Evolutionary conservation across 2,113 vertebrate species (phyloP), one percentile per base, ranked within the genome.

Genomic region (Pontoporia blainvillei): DNA sequence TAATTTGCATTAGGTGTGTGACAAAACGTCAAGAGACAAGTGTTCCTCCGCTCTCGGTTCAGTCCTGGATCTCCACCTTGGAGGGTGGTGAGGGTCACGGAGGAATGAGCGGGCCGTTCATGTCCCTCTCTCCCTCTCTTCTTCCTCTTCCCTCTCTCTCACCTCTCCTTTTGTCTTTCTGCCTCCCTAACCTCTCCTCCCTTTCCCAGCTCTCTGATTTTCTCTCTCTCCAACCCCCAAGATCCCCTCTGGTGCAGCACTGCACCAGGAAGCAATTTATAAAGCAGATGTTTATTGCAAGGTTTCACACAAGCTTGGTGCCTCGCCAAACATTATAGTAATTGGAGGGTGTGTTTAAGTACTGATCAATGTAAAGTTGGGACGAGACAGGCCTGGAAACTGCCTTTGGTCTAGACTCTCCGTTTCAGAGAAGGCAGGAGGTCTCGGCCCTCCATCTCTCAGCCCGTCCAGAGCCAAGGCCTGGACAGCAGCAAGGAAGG

Each of bases 271-370:
- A 44, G 91, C 96, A 95, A 90, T 97, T 97, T 97, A 94, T 96
- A 97, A 97, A 96, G 91, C 97, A 97, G 96, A 91, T 98, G 97
- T 97, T 97, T 96, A 89, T 89, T 91, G 90, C 84, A 34, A 96
- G 95, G 90, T 96, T 96, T 96, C 93, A 67, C 92, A 34, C 1
- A 20, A 54, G 84, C 94, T 92, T 95, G 88, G 97, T 96, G 97
- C 82, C 78, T 95, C 23, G 61, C 96, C 97, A 97, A 97, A 97
- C 78, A 17, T 81, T 93, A 95, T 84, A 89, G 97, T 98, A 96
- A 97, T 96, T 97, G 97, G 95, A 97, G 96, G 78, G 94, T 95
- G 96, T 25, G 94, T 97, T 98, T 96, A 97, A 97, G 97, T 98
- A 98, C 97, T 86, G 97, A 97, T 97, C 95, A 86, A 87, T 95